Conservation (phyloP, 2,888 invertebrate genomes). For the Drosophila prolongata region DNA sequence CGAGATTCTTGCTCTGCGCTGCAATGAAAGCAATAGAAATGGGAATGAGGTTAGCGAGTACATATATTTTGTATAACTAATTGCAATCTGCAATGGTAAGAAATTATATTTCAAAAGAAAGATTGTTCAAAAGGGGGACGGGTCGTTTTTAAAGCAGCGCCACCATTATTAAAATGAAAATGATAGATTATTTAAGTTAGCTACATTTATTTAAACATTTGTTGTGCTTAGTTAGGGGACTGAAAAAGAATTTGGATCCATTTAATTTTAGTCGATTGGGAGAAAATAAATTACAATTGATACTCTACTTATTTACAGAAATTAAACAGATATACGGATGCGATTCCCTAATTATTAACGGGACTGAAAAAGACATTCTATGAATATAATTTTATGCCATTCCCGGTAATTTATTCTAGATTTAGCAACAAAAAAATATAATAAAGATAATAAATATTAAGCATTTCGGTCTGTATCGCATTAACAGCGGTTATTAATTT, state of each 20-base stretch:
- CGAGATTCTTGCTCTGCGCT: slow-evolving; percentile 61
- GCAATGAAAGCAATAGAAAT: slow-evolving; percentile 54
- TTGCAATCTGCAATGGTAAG: slow-evolving; percentile 23
- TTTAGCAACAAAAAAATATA: too few species aligned
- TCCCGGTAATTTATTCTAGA: too few species aligned
- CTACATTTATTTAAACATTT: background rate
- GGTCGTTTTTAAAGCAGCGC: background rate
- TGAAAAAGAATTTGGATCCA: too few species aligned
- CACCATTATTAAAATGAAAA: background rate
- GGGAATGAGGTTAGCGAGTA: slow-evolving; percentile 30
- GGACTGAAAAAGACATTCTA: too few species aligned
- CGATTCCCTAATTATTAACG: too few species aligned
- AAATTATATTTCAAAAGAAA: slow-evolving; percentile 8
- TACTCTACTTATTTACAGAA: too few species aligned
- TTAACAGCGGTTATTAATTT: background rate
- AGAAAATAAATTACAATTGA: too few species aligned
- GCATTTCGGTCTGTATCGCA: background rate
- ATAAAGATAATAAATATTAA: too few species aligned
- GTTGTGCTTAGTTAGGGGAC: too few species aligned
- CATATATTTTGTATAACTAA: slow-evolving; percentile 19
- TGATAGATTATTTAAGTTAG: background rate
- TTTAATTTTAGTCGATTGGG: too few species aligned
- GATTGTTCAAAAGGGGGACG: background rate
- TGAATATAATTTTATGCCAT: too few species aligned
- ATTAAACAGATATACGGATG: too few species aligned